Evolutionary conservation across 35 echinoderm and acorn worm genomes (phyloP).

Genomic region (Ophioderma brevispina): DNA sequence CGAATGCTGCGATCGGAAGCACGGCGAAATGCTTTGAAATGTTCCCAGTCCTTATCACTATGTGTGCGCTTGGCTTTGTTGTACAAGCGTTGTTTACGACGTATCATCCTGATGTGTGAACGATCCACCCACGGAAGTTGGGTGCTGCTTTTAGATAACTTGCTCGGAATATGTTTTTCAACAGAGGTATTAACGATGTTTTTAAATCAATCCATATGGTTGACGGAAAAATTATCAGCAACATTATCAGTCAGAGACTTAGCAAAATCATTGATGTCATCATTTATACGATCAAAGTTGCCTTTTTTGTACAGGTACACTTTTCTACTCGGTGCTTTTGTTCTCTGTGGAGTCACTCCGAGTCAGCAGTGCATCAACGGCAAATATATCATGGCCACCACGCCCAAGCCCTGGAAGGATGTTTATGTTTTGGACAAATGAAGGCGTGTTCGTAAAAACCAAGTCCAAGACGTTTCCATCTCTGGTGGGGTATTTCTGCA

Average conservation of each 20-base stretch:
- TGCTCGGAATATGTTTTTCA: background rate
- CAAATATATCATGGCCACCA: constrained; percentile 38
- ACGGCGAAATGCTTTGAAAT: background rate
- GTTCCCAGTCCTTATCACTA: background rate
- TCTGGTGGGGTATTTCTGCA: constrained; percentile 12
- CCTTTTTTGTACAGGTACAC: constrained; percentile 10
- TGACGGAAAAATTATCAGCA: background rate
- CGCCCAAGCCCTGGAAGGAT: constrained; percentile 28
- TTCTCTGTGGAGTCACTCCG: constrained; percentile 36
- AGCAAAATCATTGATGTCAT: background rate
- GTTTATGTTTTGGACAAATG: constrained; percentile 22
- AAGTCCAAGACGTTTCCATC: constrained; percentile 19
- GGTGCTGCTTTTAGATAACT: background rate
- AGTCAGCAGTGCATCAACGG: background rate
- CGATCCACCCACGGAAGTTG: constrained; percentile 19
- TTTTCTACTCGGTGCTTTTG: constrained; percentile 31
- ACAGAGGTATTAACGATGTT: background rate
- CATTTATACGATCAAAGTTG: background rate
- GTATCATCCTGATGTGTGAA: background rate
- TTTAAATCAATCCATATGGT: constrained; percentile 18
- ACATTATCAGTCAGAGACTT: background rate
- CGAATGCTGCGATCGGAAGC: background rate
- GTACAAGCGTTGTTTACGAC: background rate
- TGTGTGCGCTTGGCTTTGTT: background rate
- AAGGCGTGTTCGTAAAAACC: constrained; percentile 27